Base-by-base conservation (phyloP, 1,140 invertebrate genomes). In the Branchinecta lynchi region DNA sequence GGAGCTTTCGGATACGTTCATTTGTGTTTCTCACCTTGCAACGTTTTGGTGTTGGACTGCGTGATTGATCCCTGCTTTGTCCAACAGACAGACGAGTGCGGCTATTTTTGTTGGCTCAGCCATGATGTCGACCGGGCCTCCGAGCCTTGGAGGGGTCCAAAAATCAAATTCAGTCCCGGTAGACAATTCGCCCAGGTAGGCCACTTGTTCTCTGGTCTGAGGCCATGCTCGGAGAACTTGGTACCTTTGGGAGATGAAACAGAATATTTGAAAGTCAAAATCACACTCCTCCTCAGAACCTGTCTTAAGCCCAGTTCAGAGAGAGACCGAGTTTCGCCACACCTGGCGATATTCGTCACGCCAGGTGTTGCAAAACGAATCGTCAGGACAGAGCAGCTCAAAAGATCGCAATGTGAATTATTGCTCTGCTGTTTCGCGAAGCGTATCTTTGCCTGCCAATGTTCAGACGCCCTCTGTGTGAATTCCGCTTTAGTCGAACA, bases 101-200 rank as follows among this genome's bases (percentile, higher is more conserved):
- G 12, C 15, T 8, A 60, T 44, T 17, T 65, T 21, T 60, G 43
- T 20, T 21, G 46, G 44, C 3, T 17, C 43, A 44, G 65, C 68
- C 71, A 71, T 69, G 43, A 71, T 71, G 51, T 71, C 71, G 7
- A 46, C 69, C 10, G 69, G 8, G 7, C 46, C 12, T 20, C 68
- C 68, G 44, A 71, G 21, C 10, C 68, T 21, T 7, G 68, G 67
- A n/a, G 67, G 66, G 7, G 68, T 71, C 71, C 71, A 71, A 12
- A 71, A 71, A 45, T 71, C 71, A 43, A 45, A 69, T 8, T 70
- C 46, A 43, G 20, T 44, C 7, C 43, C 17, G 12, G 12, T 20
- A 20, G 12, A 60, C 12, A 60, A 20, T 12, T 60, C 17, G 3
- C 12, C 51, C 17, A 60, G 17, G 17, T 15, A 15, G 12, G 12